Percentiles rank a stretch among this genome's conserved stretches.
Conservation (phyloP, 2,113 vertebrate genomes). For the Ptychochromis oligacanthus region DNA sequence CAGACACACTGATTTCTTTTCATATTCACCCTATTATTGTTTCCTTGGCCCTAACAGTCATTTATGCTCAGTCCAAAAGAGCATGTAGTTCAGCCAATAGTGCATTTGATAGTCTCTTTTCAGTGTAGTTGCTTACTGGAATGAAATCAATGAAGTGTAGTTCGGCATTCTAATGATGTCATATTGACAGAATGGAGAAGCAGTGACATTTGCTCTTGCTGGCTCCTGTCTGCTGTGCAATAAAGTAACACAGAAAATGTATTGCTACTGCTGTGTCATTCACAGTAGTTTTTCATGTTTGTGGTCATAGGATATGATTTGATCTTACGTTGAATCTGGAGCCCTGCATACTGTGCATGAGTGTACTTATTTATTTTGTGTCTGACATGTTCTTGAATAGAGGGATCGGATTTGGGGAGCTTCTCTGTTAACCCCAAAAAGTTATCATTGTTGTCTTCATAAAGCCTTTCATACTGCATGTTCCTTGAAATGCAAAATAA, state of each 20-base stretch:
- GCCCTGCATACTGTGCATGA: background rate
- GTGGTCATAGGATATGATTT: background rate
- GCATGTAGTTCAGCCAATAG: background rate
- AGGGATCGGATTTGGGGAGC: background rate
- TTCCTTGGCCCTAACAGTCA: background rate
- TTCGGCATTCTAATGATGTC: background rate
- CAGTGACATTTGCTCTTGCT: background rate
- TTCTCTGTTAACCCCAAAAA: background rate
- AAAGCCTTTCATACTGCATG: background rate
- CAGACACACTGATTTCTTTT: background rate
- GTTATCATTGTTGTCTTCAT: background rate
- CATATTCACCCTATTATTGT: background rate
- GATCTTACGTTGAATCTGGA: background rate
- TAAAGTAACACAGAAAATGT: background rate
- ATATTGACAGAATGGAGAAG: background rate
- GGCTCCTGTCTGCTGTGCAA: conserved; percentile 1
- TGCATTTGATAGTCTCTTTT: conserved; percentile 5
- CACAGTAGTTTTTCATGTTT: background rate
- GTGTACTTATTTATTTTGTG: background rate
- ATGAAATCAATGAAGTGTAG: conserved; percentile 3
- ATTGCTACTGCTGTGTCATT: background rate
- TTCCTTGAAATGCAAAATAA: background rate
- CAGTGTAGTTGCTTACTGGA: background rate
- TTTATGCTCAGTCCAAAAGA: background rate
- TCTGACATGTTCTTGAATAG: background rate